phyloP scores from a whole-genome alignment of 2,888 invertebrate genomes.

The Lycocerus yunnanus region DNA sequence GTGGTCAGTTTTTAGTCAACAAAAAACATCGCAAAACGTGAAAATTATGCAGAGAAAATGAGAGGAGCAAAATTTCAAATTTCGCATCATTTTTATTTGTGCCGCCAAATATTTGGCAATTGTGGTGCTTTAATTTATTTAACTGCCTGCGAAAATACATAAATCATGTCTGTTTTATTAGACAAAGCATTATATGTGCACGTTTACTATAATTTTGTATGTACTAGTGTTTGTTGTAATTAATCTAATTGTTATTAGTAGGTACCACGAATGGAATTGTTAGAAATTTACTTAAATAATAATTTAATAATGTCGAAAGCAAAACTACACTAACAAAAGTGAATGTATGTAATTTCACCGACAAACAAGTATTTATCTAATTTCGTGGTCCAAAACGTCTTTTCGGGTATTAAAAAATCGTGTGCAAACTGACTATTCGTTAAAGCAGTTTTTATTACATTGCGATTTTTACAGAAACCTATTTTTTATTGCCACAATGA shows the following conservation, averaged over 20 bases:
- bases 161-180: background rate
- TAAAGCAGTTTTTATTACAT: no score
- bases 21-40: background rate
- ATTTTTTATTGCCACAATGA: no score
- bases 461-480: no score
- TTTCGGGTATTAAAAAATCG: no score
- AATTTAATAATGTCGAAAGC: background rate
- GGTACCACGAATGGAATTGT: background rate
- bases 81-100: background rate
- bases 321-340: background rate
- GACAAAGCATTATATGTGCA: background rate
- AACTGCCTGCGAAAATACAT: background rate
- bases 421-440: no score
- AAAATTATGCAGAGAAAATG: background rate
- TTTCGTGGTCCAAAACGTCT: no score
- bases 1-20: background rate
- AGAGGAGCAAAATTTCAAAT: background rate
- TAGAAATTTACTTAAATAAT: background rate
- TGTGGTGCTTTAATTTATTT: background rate
- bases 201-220: background rate
- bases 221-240: background rate
- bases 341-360: background rate
- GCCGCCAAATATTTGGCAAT: background rate
- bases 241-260: background rate
- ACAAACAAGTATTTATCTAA: no score